These are phyloP conservation scores for Nymphalis urticae DNA, from an alignment of 2,888 invertebrate genomes.

Conservation along the genomic window DNA sequence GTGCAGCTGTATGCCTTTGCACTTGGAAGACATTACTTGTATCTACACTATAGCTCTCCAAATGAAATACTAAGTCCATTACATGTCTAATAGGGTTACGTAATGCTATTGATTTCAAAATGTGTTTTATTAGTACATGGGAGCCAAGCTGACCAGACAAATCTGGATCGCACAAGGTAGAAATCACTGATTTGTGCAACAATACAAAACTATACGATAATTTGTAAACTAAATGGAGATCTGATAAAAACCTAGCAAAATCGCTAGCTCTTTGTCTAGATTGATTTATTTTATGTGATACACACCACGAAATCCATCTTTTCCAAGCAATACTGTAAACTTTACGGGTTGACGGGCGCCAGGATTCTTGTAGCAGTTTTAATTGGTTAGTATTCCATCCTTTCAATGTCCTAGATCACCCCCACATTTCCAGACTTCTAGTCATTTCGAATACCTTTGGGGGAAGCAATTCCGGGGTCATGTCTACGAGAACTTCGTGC, in stretches of 20 bases:
- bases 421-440: constrained; percentile 34
- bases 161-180: constrained; percentile 2
- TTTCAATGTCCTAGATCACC: constrained; percentile 5
- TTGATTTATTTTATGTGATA: neutral
- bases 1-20: neutral
- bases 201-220: neutral
- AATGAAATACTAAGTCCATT: neutral
- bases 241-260: constrained; percentile 9
- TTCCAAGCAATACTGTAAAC: constrained; percentile 7
- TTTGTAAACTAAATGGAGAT: constrained; percentile 1
- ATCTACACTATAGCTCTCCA: neutral
- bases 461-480: constrained; percentile 30
- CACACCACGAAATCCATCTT: constrained; percentile 2
- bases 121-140: constrained; percentile 15
- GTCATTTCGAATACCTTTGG: constrained; percentile 23
- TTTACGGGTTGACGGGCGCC: constrained; percentile 5
- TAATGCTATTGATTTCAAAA: constrained; percentile 10
- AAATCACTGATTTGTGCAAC: constrained; percentile 3
- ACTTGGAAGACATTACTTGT: constrained; percentile 4
- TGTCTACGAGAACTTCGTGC: constrained; percentile 22
- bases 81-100: neutral
- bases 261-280: neutral
- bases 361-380: neutral
- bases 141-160: constrained; percentile 1
- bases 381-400: constrained; percentile 3